phyloP scores from a whole-genome alignment of 64 coral and sea anemone genomes.

The Hydrozoanthus tunicans region DNA sequence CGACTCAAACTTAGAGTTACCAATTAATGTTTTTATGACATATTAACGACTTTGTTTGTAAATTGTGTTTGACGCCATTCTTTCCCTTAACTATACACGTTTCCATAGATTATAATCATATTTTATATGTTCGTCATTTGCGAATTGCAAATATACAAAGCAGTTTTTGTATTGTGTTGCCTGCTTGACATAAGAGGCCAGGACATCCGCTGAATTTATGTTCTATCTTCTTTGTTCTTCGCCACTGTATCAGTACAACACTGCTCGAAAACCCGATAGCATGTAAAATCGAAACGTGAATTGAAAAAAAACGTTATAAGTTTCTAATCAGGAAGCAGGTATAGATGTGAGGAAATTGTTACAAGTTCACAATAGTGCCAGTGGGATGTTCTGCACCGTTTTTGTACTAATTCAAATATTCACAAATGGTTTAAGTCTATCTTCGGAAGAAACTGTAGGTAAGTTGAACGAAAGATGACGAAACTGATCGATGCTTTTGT shows the following conservation, averaged over 20 bases:
- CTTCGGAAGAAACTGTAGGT: not conserved
- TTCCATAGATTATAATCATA: constrained; percentile 40
- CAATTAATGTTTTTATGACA: not conserved
- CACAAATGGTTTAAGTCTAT: not conserved
- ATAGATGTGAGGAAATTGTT: not conserved
- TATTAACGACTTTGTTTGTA: constrained; percentile 5
- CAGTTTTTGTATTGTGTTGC: constrained; percentile 15
- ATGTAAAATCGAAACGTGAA: too few relatives aligned
- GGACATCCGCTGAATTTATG: not conserved
- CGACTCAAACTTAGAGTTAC: not conserved
- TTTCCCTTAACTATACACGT: not conserved
- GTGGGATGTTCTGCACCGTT: constrained; percentile 1
- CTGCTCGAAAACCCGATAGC: too few relatives aligned
- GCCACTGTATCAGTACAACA: too few relatives aligned
- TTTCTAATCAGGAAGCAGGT: not conserved
- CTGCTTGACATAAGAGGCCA: constrained; percentile 24
- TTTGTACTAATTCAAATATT: constrained; percentile 10
- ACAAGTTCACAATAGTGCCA: not conserved
- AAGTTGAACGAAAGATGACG: not conserved
- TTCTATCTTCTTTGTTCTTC: not conserved
- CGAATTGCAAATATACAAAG: not conserved
- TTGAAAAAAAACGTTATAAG: not conserved
- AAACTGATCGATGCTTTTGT: too few relatives aligned
- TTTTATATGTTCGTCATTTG: constrained; percentile 6
- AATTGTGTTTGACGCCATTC: constrained; percentile 46